Evolutionary conservation across 2,797 vertebrate genomes (phyloP).

Genomic region (Mareca penelope): DNA sequence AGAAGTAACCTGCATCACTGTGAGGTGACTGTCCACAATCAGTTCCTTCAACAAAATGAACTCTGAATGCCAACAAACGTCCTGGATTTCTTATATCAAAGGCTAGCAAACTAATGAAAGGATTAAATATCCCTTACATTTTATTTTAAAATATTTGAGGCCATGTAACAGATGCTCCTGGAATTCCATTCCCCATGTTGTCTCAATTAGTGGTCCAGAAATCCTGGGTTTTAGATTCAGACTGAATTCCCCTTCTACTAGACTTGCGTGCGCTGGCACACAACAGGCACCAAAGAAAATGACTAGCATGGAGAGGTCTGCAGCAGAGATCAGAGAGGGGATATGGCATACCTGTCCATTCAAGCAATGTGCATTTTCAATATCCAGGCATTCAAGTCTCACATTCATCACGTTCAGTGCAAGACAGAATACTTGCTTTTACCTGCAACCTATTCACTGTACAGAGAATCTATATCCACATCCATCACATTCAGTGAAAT

Average conservation of each 20-base stretch:
- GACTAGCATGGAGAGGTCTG: neutral
- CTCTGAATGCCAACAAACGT: neutral
- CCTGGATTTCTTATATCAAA: neutral
- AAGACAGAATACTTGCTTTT: slow-evolving; percentile 49
- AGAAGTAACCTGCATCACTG: neutral
- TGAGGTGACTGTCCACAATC: rapidly evolving
- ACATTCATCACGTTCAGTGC: slow-evolving; percentile 42
- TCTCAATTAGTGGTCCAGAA: slow-evolving; percentile 1
- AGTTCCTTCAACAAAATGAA: neutral
- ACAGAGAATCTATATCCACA: slow-evolving; percentile 37
- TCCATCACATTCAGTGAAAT: slow-evolving; percentile 56
- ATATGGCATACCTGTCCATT: neutral
- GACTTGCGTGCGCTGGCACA: slow-evolving; percentile 16
- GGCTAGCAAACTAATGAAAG: neutral
- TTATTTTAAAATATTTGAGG: neutral
- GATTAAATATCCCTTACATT: neutral
- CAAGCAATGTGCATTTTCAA: neutral
- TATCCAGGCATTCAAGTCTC: slow-evolving; percentile 17
- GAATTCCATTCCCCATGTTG: neutral
- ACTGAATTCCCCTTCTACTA: neutral
- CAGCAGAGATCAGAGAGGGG: slow-evolving; percentile 3
- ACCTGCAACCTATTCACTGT: slow-evolving; percentile 19
- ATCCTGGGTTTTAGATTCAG: neutral
- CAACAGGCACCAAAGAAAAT: slow-evolving; percentile 38
- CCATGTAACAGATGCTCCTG: neutral